These are phyloP conservation scores for Eulemur macaco DNA, from an alignment of 2,113 vertebrate species.

Conservation along the genomic window DNA sequence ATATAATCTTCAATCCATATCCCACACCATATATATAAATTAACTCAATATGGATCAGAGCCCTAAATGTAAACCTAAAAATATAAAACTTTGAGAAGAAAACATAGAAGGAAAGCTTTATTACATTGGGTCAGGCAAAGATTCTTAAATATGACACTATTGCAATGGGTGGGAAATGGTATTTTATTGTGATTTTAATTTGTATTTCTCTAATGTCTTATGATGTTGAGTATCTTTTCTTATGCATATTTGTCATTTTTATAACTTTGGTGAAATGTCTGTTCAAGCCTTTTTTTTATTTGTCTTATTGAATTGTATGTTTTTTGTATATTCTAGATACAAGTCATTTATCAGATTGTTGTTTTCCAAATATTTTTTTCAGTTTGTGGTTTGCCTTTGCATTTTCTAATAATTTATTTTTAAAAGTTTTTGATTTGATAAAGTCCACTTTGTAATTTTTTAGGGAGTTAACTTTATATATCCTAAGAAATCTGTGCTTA, in stretches of 20 bases:
- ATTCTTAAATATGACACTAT: background rate
- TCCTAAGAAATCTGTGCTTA: background rate
- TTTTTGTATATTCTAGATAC: background rate
- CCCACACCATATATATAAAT: background rate
- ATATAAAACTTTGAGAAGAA: background rate
- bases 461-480: background rate
- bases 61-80: background rate
- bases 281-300: background rate
- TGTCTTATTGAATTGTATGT: background rate
- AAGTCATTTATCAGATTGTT: background rate
- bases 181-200: background rate
- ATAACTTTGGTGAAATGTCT: background rate
- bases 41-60: background rate
- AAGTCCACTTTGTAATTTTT: background rate
- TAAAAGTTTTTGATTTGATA: background rate
- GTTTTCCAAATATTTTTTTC: background rate
- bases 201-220: background rate
- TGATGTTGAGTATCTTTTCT: background rate
- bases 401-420: background rate
- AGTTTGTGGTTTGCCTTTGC: background rate
- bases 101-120: background rate
- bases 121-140: background rate
- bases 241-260: background rate
- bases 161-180: background rate
- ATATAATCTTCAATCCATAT: background rate